phyloP scores from a whole-genome alignment of 1,140 invertebrate genomes.

The Dendroctonus valens region DNA sequence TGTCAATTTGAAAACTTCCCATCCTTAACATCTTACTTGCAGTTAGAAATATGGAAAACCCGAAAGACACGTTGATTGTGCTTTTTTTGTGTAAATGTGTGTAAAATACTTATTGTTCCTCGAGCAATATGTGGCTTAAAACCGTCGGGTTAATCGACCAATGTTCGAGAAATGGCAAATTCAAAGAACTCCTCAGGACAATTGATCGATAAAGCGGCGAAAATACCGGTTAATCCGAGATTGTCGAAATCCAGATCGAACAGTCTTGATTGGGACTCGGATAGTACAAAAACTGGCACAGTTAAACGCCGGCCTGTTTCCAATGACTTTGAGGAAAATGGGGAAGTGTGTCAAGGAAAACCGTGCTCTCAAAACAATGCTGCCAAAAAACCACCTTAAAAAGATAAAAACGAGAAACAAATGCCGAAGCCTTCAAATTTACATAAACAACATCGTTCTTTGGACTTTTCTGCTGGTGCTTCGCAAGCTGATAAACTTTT shows the following conservation, averaged over 20 bases:
- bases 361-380: neutral
- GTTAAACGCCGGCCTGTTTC: conserved; percentile 62
- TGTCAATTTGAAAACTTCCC: too few species aligned
- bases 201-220: conserved; percentile 4
- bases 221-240: conserved; percentile 22
- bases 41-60: too few species aligned
- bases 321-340: conserved; percentile 40
- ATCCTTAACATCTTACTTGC: too few species aligned
- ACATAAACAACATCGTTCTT: too few species aligned
- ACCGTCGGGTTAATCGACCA: too few species aligned
- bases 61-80: too few species aligned
- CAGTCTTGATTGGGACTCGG: conserved; percentile 65
- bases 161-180: too few species aligned
- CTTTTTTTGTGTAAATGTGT: too few species aligned
- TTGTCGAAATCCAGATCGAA: conserved; percentile 38
- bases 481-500: neutral
- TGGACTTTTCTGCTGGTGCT: neutral
- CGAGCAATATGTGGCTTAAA: too few species aligned
- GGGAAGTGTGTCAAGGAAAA: neutral
- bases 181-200: too few species aligned
- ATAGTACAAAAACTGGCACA: conserved; percentile 64
- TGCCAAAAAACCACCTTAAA: neutral
- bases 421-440: too few species aligned
- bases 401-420: neutral
- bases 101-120: too few species aligned